Evolutionary conservation across 2,888 invertebrate genomes (phyloP).

Genomic region (Hydraecia micacea): DNA sequence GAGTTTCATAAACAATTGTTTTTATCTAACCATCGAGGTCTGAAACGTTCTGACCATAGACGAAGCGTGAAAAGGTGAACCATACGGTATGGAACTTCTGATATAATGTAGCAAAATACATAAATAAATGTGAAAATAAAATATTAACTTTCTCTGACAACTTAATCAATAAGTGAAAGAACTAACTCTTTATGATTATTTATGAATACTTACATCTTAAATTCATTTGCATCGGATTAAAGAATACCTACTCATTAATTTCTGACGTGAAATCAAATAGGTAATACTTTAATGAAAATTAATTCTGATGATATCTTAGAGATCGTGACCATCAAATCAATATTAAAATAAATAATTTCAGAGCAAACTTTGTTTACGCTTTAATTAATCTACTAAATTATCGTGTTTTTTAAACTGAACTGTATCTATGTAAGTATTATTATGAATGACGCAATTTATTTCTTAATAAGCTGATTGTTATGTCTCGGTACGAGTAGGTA

Average conservation of each 20-base stretch:
- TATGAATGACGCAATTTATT: constrained; percentile 41
- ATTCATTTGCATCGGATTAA: constrained; percentile 32
- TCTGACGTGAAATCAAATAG: neutral
- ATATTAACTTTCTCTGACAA: constrained; percentile 39
- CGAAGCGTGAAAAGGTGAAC: constrained; percentile 37
- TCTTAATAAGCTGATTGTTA: constrained; percentile 34
- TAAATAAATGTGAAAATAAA: constrained; percentile 6
- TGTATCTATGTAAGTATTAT: constrained; percentile 1
- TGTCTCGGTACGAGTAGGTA: constrained; percentile 17
- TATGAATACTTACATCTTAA: neutral
- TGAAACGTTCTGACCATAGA: constrained; percentile 51
- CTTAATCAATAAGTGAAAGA: constrained; percentile 11
- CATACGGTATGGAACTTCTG: neutral
- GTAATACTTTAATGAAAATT: neutral
- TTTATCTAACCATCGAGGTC: constrained; percentile 67
- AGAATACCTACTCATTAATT: neutral
- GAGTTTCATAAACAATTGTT: constrained; percentile 63
- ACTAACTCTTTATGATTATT: neutral
- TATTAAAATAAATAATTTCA: constrained; percentile 14
- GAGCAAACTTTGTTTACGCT: constrained; percentile 28
- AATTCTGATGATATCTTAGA: neutral
- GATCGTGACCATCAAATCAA: constrained; percentile 24
- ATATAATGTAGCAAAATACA: neutral
- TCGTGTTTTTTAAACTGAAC: constrained; percentile 26
- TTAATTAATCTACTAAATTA: constrained; percentile 19